A percentile compares a stretch with the other conserved stretches of the same genome.
phyloP scores from a whole-genome alignment of 2,888 invertebrate genomes.

The Heliconius erato region DNA sequence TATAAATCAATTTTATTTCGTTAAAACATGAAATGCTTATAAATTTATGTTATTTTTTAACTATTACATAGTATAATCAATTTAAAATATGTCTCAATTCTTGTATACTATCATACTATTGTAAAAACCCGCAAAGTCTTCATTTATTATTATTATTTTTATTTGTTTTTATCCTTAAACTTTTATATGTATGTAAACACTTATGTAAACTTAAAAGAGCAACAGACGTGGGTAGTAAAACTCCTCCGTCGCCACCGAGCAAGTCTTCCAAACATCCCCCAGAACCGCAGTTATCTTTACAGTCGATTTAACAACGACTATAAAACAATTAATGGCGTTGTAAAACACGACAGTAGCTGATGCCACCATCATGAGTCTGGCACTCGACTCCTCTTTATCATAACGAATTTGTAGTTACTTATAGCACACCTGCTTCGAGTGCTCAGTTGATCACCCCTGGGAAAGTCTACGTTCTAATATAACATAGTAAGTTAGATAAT shows the following conservation, averaged over 20 bases:
- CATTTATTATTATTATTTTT: background rate
- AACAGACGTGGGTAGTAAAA: conserved; percentile 53
- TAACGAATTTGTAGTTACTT: conserved; percentile 47
- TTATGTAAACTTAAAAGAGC: conserved; percentile 8
- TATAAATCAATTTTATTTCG: background rate
- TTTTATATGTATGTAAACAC: background rate
- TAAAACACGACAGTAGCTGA: conserved; percentile 75
- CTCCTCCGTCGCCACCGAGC: conserved; percentile 58
- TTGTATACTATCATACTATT: too few species aligned
- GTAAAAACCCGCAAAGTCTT: too few species aligned
- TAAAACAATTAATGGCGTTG: conserved; percentile 80
- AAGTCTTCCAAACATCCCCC: conserved; percentile 73
- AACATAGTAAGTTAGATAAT: background rate
- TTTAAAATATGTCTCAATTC: too few species aligned
- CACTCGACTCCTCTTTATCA: conserved; percentile 67
- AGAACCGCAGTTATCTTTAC: conserved; percentile 74
- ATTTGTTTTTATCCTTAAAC: background rate
- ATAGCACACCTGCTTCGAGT: conserved; percentile 49
- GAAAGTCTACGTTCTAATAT: conserved; percentile 57
- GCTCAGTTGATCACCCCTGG: conserved; percentile 59
- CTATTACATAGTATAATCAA: too few species aligned
- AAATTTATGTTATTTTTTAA: background rate
- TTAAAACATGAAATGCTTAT: background rate
- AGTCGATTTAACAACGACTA: conserved; percentile 70
- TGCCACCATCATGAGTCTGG: conserved; percentile 59